Evolutionary conservation across 2,888 invertebrate species (phyloP), one percentile per base, ranked within the genome.

Genomic region (Labia minor): DNA sequence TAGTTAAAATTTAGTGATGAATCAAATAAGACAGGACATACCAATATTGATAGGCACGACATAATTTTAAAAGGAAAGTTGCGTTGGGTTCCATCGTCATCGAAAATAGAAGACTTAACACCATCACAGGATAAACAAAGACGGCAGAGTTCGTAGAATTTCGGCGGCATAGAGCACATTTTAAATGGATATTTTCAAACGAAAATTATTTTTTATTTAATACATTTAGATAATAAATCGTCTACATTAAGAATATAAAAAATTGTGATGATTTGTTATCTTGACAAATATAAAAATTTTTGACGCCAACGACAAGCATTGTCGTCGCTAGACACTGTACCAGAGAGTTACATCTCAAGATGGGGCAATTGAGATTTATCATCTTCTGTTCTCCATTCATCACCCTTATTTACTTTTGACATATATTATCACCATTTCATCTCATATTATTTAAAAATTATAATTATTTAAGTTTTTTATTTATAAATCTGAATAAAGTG

Each of bases 141-240:
- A 83, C 91, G 90, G 88, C 91, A 91, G 84, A 92, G 87, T 86
- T 89, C 89, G 85, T 89, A 89, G 84, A 90, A 91, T 86, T 90
- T 91, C 85, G 87, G 86, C 86, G 90, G 90, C 86, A 91, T 88
- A 85, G 87, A 87, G 87, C 88, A 89, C 90, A 90, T 90, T 86
- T 87, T 89, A 87, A 82, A 81, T 80, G 26, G 79, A 67, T 68
- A 68, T 66, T 67, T 68, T 67, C 67, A 67, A 63, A 37, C 67
- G 3, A n/a, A 49, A 66, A 63, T 63, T 66, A 66, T 69, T 69
- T 66, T 67, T 68, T 69, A 70, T 66, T 65, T 67, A 66, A 37
- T 33, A 65, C 16, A 33, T 66, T 33, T 62, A 66, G 64, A 21
- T 62, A 20, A 78, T 78, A 81, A 80, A 72, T 72, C 74, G 14